Percentiles rank a stretch among this genome's conserved stretches.
Conservation (phyloP, 2,888 invertebrate species). For the Pristionchus arcanus region DNA sequence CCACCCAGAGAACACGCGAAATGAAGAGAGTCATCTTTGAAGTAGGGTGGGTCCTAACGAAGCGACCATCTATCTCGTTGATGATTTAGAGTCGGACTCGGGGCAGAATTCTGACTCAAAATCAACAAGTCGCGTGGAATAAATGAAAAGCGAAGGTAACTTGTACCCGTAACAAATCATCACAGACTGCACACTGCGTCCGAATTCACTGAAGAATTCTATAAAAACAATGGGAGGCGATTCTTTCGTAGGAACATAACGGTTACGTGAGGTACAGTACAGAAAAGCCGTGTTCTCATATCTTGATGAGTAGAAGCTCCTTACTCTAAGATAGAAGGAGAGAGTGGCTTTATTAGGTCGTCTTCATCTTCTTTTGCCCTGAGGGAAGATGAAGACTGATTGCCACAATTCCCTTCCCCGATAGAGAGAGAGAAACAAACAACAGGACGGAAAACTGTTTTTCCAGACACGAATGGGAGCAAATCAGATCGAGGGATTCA, state of each 20-base stretch:
- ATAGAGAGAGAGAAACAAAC: not conserved
- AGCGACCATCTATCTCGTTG: not conserved
- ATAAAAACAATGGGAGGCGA: too few species aligned
- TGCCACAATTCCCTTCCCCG: constrained; percentile 1
- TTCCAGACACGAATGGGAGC: not conserved
- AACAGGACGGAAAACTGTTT: constrained; percentile 23
- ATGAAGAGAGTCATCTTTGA: not conserved
- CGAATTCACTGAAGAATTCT: too few species aligned
- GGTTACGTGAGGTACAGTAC: not conserved
- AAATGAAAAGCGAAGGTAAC: not conserved
- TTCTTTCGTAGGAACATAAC: too few species aligned
- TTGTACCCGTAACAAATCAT: not conserved
- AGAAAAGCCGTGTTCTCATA: not conserved
- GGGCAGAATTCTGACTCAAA: not conserved
- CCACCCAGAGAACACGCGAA: not conserved
- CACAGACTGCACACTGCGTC: not conserved
- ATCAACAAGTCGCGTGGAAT: constrained; percentile 36
- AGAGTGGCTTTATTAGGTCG: constrained; percentile 29
- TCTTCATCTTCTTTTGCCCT: not conserved
- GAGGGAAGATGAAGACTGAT: not conserved
- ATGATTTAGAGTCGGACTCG: not conserved
- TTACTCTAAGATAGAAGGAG: not conserved
- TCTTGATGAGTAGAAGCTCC: not conserved
- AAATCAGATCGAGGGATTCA: not conserved
- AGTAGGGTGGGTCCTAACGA: not conserved